phyloP scores from a whole-genome alignment of 1,140 invertebrate genomes.

The Diachasma alloeum region DNA sequence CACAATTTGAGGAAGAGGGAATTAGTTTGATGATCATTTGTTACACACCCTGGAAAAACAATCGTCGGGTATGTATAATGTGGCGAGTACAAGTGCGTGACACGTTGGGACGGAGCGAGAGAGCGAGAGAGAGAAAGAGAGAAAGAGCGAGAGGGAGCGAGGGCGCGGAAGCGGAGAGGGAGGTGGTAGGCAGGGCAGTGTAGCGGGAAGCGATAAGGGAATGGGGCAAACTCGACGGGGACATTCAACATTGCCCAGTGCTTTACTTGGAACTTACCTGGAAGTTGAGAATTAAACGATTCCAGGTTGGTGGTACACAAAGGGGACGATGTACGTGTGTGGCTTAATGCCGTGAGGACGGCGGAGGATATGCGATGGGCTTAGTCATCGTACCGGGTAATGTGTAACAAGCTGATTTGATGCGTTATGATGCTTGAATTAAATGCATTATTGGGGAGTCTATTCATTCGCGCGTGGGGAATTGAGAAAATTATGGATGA shows the following conservation, averaged over 20 bases:
- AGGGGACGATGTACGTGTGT: neutral
- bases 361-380: neutral
- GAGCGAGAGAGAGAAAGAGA: neutral
- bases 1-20: neutral
- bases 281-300: slow-evolving; percentile 16
- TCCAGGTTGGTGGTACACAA: neutral
- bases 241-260: neutral
- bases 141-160: neutral
- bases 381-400: slow-evolving; percentile 19
- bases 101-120: neutral
- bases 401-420: neutral
- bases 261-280: slow-evolving; percentile 17
- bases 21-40: neutral
- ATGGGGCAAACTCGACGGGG: neutral
- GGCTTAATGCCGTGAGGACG: neutral
- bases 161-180: neutral
- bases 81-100: neutral
- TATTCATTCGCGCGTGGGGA: neutral
- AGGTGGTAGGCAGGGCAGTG: neutral
- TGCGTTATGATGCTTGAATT: neutral
- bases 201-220: neutral
- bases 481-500: neutral
- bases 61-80: neutral
- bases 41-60: neutral
- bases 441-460: neutral